These are phyloP conservation scores for Ciconia stormi DNA, from an alignment of 2,113 vertebrate genomes.

Conservation along the genomic window DNA sequence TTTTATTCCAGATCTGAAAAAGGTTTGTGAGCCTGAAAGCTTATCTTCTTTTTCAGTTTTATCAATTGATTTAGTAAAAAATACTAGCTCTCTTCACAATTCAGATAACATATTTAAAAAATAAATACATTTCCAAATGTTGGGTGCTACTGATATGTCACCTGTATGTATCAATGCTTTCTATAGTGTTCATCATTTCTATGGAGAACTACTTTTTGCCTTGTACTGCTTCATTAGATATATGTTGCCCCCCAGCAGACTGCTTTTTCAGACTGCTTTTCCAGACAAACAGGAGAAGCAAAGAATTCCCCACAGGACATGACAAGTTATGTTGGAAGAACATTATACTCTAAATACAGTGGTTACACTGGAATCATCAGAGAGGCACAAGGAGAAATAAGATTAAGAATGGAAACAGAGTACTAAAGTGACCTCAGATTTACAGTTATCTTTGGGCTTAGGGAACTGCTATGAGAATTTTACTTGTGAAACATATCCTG, in stretches of 20 bases:
- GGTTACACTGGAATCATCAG: neutral
- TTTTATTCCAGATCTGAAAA: neutral
- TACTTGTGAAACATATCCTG: neutral
- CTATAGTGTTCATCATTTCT: neutral
- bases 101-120: neutral
- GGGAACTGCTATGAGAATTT: neutral
- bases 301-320: neutral
- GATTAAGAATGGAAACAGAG: neutral
- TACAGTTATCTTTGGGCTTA: neutral
- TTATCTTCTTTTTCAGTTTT: neutral
- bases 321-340: neutral
- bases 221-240: neutral
- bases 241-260: neutral
- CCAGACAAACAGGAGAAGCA: neutral
- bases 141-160: neutral
- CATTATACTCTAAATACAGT: neutral
- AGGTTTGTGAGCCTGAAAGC: neutral
- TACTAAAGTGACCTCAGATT: neutral
- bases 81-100: neutral
- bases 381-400: neutral
- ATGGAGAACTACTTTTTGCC: neutral
- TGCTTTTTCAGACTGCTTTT: neutral
- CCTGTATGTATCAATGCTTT: neutral
- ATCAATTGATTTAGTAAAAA: neutral
- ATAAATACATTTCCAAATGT: neutral